Conservation (phyloP, 1,140 invertebrate genomes). For the Eueides isabella region DNA sequence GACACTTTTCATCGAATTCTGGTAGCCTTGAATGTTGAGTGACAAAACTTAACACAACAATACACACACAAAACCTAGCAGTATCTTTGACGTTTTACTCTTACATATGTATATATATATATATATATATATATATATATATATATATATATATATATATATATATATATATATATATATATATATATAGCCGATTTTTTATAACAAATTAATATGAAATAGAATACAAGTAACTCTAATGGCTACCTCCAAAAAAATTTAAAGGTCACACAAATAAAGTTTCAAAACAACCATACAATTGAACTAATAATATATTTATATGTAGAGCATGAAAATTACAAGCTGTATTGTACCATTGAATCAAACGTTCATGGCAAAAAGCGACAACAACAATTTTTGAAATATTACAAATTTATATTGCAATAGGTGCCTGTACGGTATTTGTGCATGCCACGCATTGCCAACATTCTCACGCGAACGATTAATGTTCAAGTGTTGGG, state of each 20-base stretch:
- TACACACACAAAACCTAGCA: too few relatives aligned
- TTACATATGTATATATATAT: too few relatives aligned
- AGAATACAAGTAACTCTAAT: too few relatives aligned
- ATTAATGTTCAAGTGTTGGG: slow-evolving; percentile 6
- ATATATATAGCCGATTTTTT: too few relatives aligned
- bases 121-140: too few relatives aligned
- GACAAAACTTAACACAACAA: too few relatives aligned
- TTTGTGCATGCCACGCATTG: slow-evolving; percentile 14
- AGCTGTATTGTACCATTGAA: slow-evolving; percentile 1
- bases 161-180: too few relatives aligned
- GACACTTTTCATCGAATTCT: too few relatives aligned
- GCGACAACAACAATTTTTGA: slow-evolving; percentile 23
- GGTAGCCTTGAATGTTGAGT: too few relatives aligned
- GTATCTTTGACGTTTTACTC: too few relatives aligned
- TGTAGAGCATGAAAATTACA: slow-evolving; percentile 9
- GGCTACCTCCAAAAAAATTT: neutral
- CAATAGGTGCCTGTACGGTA: slow-evolving; percentile 1
- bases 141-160: too few relatives aligned
- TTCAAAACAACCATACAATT: neutral
- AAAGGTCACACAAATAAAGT: neutral
- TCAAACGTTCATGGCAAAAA: neutral
- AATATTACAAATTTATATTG: slow-evolving; percentile 28
- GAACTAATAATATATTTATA: neutral
- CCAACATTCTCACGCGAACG: slow-evolving; percentile 35
- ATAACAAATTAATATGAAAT: too few relatives aligned